phyloP scores from a whole-genome alignment of 2,113 vertebrate genomes.

The Fregetta grallaria region DNA sequence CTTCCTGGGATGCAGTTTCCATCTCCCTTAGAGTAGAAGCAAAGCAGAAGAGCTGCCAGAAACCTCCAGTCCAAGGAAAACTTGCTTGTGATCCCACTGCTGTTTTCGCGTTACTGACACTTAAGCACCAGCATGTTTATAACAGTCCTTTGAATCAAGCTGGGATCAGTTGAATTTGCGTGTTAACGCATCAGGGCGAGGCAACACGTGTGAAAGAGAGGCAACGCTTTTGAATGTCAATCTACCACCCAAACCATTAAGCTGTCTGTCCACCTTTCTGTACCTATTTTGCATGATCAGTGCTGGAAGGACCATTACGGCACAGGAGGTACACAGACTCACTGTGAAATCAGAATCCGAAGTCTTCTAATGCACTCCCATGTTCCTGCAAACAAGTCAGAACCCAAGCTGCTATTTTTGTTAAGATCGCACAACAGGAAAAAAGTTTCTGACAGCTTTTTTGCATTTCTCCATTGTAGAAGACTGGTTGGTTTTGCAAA shows the following conservation, averaged over 20 bases:
- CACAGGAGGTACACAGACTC: not conserved
- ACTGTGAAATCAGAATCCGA: not conserved
- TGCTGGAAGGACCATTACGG: not conserved
- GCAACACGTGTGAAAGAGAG: not conserved
- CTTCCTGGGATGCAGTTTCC: not conserved
- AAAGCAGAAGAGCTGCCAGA: not conserved
- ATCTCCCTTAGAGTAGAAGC: not conserved
- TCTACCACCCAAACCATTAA: not conserved
- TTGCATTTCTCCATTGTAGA: not conserved
- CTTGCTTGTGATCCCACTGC: not conserved
- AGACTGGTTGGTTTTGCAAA: not conserved
- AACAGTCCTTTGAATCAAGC: not conserved
- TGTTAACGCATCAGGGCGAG: not conserved
- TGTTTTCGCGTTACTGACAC: not conserved
- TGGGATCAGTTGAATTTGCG: not conserved
- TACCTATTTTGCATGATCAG: not conserved
- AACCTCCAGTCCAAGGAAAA: not conserved
- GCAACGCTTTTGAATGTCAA: not conserved
- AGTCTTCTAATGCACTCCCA: not conserved
- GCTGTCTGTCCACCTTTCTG: not conserved
- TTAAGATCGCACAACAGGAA: not conserved
- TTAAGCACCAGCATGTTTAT: not conserved
- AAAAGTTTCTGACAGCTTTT: not conserved
- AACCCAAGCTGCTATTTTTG: not conserved
- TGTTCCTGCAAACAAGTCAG: not conserved